Evolutionary conservation across 2,888 invertebrate species (phyloP), one percentile per base, ranked within the genome.

Genomic region (Tachystola acroxantha): DNA sequence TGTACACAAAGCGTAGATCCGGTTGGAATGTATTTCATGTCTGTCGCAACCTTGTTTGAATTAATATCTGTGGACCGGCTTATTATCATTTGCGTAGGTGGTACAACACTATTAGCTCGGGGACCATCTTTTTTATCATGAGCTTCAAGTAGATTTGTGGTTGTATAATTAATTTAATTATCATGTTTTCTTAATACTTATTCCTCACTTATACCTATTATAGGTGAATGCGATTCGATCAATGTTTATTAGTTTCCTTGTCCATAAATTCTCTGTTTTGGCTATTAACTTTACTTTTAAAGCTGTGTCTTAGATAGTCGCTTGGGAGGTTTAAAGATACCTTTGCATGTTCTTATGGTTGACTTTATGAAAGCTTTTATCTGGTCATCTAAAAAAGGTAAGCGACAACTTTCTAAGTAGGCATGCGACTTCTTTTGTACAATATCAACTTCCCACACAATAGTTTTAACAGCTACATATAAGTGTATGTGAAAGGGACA

Each of bases 401-500:
- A 28, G 13, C 32, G 32, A 24, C 39, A 26, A 29, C 43, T 43
- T 43, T 43, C 43, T 39, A 39, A 33, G 29, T 22, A 16, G 11
- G 19, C 30, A 27, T 37, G 37, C 26, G 45, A 43, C 56, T 53
- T 69, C 71, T 70, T 69, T 67, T 68, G 65, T 73, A 49, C 50
- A 40, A 56, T 48, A 50, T 42, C 50, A 43, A 61, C 69, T 71
- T 77, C 80, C 79, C 77, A 80, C 78, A 70, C 76, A 61, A 64
- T 66, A 66, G 65, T 72, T 63, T 61, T 64, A 50, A 51, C 53
- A 27, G 10, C 7, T 51, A 48, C 47, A 51, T 45, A 53, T 57
- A 42, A 50, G 42, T 46, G 52, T 39, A 24, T 44, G 46, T 53
- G 46, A 48, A 42, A 45, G 46, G 44, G 46, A 24, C 24, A 24